These are phyloP conservation scores for Planiliza haematocheilus DNA, from an alignment of 2,113 vertebrate genomes.

Conservation along the genomic window DNA sequence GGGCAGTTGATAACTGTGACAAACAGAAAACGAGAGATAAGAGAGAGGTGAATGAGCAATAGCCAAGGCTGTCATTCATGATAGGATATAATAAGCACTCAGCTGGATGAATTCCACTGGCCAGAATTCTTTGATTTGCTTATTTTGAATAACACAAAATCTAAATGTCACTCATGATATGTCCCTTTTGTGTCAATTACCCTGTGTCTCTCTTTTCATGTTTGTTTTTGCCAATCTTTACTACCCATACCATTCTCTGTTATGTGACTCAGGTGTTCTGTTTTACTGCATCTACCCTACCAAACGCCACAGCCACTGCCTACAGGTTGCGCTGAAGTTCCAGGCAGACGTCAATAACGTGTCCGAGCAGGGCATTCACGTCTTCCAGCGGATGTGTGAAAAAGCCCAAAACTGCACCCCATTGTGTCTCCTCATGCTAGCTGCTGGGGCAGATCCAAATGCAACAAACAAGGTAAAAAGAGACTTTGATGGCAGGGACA, in stretches of 20 bases:
- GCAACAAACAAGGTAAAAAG: conserved; percentile 80
- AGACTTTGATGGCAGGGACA: background rate
- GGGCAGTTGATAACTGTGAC: background rate
- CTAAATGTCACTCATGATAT: no score
- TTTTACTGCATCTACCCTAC: conserved; percentile 93
- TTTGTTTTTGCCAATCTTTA: background rate
- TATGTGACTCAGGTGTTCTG: conserved; percentile 84
- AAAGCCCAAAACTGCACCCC: conserved; percentile 82
- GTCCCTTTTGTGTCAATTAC: no score
- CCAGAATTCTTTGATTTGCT: no score
- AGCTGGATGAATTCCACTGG: no score
- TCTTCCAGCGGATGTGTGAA: conserved; percentile 91
- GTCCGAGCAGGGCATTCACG: conserved; percentile 81
- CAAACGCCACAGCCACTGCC: conserved; percentile 86
- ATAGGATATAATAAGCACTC: no score
- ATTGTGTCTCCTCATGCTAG: conserved; percentile 87
- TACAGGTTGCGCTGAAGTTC: conserved; percentile 83
- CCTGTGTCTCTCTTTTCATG: background rate
- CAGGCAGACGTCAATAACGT: conserved; percentile 90
- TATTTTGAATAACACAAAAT: no score
- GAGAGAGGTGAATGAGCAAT: background rate
- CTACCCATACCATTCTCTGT: background rate
- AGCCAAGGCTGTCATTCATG: no score
- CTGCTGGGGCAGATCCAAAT: conserved; percentile 89
- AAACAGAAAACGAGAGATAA: background rate